These are phyloP conservation scores for Balaenoptera acutorostrata DNA, from an alignment of 2,113 vertebrate species.

Conservation along the genomic window DNA sequence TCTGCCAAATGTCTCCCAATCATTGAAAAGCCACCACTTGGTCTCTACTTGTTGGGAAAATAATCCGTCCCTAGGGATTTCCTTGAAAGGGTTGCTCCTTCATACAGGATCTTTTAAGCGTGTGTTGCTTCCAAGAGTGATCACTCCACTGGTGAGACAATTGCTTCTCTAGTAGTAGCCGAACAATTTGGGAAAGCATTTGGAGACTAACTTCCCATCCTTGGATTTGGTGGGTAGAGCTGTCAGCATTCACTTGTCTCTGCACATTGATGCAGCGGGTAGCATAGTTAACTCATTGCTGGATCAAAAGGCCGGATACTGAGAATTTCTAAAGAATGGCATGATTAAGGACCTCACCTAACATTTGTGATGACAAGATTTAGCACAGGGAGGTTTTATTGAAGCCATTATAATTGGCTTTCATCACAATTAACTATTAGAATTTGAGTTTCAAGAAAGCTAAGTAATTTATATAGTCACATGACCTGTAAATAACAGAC, in stretches of 20 bases:
- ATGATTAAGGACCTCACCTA: neutral
- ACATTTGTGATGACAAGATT: neutral
- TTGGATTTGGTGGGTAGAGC: neutral
- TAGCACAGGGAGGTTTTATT: neutral
- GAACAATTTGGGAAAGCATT: neutral
- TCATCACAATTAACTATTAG: neutral
- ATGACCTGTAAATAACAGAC: neutral
- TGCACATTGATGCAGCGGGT: neutral
- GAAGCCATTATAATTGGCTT: neutral
- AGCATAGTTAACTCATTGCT: neutral
- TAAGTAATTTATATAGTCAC: neutral
- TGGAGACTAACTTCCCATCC: neutral
- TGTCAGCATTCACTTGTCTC: neutral
- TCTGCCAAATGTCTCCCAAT: constrained; percentile 41
- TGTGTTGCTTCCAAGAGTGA: constrained; percentile 30
- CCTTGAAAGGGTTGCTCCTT: constrained; percentile 47
- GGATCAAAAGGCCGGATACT: neutral
- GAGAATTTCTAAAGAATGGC: neutral
- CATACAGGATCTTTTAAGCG: constrained; percentile 14
- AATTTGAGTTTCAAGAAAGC: constrained; percentile 30
- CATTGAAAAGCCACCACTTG: constrained; percentile 38
- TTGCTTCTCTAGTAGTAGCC: constrained; percentile 9
- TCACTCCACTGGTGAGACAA: neutral
- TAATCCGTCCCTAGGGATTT: constrained; percentile 42
- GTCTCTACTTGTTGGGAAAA: constrained; percentile 56